Evolutionary conservation across 2,113 vertebrate genomes (phyloP).

Genomic region (Oryzias curvinotus): DNA sequence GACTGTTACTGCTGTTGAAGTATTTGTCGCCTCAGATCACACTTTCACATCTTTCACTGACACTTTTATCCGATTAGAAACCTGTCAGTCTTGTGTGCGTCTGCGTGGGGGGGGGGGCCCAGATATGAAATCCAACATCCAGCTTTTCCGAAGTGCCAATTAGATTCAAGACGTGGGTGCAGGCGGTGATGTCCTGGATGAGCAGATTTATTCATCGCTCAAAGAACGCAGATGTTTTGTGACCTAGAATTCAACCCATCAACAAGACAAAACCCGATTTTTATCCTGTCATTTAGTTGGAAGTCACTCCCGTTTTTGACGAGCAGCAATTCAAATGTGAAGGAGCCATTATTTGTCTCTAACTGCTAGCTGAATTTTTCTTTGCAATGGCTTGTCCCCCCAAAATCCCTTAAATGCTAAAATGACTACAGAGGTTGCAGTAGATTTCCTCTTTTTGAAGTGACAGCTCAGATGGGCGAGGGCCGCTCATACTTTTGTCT

Average conservation of each 20-base stretch:
- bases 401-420: not conserved
- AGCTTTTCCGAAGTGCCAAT: constrained; percentile 47
- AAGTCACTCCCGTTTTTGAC: constrained; percentile 17
- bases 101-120: not conserved
- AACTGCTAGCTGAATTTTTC: too few relatives aligned
- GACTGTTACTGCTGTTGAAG: constrained; percentile 44
- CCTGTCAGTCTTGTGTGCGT: constrained; percentile 24
- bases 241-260: constrained; percentile 17
- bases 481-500: constrained; percentile 28
- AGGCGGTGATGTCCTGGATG: constrained; percentile 7
- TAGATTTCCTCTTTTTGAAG: constrained; percentile 12
- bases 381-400: not conserved
- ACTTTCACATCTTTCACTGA: constrained; percentile 27
- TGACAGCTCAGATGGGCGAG: constrained; percentile 14
- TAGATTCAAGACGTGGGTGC: constrained; percentile 38
- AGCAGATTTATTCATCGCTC: constrained; percentile 27
- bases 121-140: constrained; percentile 27
- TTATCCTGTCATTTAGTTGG: constrained; percentile 10
- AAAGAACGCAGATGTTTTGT: constrained; percentile 11
- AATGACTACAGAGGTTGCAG: not conserved
- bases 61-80: constrained; percentile 45
- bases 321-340: not conserved
- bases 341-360: too few relatives aligned
- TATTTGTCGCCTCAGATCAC: constrained; percentile 52
- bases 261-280: not conserved